Conservation (phyloP, 2,797 vertebrate species). For the Aldrovandia affinis region DNA sequence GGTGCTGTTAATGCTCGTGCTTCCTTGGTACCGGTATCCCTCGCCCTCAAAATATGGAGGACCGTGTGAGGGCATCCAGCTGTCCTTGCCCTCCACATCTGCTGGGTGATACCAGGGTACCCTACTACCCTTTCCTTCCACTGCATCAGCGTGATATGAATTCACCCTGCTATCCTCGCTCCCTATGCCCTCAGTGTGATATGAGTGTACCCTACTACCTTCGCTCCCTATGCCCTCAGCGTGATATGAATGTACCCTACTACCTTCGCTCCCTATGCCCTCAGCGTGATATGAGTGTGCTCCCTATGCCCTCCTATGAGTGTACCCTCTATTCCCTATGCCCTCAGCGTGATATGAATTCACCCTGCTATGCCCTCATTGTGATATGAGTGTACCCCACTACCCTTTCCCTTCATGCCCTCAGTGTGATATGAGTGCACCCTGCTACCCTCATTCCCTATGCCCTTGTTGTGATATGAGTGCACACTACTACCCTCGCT, state of each 20-base stretch:
- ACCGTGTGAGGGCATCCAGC: not conserved
- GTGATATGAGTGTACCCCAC: not conserved
- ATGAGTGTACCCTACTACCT: not conserved
- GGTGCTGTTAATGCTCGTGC: conserved; percentile 51
- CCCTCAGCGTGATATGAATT: conserved; percentile 17
- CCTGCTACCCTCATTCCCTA: too few species aligned
- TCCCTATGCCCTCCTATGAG: too few species aligned
- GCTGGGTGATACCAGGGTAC: conserved; percentile 48
- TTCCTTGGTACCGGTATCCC: conserved; percentile 41
- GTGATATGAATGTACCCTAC: not conserved
- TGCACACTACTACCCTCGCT: conserved; percentile 26
- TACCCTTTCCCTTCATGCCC: conserved; percentile 4
- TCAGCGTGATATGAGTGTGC: not conserved
- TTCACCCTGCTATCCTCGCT: too few species aligned
- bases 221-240: not conserved
- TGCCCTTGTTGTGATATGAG: too few species aligned
- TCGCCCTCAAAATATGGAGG: conserved; percentile 23
- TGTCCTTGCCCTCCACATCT: conserved; percentile 32
- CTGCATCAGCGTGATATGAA: not conserved
- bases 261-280: conserved; percentile 31
- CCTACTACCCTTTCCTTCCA: not conserved
- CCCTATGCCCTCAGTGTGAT: not conserved
- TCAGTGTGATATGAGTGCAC: not conserved
- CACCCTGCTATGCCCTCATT: not conserved
- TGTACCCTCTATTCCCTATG: conserved; percentile 30